Evolutionary conservation across 2,797 vertebrate species (phyloP).

Genomic region (Acridotheres tristis): DNA sequence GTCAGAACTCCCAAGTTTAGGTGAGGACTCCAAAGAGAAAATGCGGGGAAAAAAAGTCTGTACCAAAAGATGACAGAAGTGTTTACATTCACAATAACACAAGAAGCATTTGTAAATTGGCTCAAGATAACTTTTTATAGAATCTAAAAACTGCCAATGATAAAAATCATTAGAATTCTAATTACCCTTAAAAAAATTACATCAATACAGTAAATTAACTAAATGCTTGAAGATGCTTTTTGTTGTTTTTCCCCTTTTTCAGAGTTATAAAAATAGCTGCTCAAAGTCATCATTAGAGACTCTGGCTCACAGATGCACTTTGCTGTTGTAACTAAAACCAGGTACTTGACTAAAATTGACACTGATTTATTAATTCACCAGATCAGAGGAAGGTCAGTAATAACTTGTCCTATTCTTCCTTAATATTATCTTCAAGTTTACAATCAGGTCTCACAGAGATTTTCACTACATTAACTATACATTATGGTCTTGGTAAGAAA

Average conservation of each 20-base stretch:
- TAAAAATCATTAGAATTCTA: not conserved
- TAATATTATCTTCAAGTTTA: not conserved
- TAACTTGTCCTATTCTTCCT: not conserved
- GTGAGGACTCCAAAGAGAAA: not conserved
- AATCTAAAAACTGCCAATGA: not conserved
- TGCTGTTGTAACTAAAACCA: not conserved
- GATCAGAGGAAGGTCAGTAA: not conserved
- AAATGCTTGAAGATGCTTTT: not conserved
- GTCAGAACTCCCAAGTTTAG: not conserved
- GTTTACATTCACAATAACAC: not conserved
- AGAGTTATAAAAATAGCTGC: not conserved
- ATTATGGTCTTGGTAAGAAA: not conserved
- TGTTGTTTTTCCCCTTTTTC: not conserved
- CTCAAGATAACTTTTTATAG: not conserved
- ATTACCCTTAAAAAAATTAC: not conserved
- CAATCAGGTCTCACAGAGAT: not conserved
- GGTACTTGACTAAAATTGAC: not conserved
- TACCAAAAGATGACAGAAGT: not conserved
- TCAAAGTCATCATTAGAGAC: not conserved
- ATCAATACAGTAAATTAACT: not conserved
- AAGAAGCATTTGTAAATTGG: not conserved
- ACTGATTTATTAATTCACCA: slow-evolving; percentile 4
- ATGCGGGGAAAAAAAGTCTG: not conserved
- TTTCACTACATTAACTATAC: not conserved
- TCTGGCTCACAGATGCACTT: not conserved